These are phyloP conservation scores for Arvicanthis niloticus DNA, from an alignment of 2,113 vertebrate genomes.

Conservation along the genomic window DNA sequence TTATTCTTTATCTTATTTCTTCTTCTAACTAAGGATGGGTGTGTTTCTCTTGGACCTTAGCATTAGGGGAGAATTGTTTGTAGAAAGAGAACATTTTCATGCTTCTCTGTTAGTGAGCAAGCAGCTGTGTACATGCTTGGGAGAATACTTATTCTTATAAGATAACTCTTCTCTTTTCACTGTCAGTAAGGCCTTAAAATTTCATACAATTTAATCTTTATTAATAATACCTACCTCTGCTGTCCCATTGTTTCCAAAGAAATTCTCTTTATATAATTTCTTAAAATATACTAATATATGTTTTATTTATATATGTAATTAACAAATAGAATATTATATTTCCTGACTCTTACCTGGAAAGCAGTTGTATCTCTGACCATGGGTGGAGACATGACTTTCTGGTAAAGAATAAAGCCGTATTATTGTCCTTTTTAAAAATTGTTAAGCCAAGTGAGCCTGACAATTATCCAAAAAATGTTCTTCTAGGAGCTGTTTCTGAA, in stretches of 20 bases:
- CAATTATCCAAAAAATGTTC: neutral
- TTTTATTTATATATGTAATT: neutral
- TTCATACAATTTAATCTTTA: neutral
- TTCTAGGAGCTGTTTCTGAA: neutral
- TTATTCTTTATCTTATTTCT: neutral
- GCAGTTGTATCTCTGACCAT: neutral
- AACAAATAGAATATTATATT: neutral
- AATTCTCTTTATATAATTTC: neutral
- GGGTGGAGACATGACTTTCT: neutral
- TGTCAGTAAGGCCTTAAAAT: neutral
- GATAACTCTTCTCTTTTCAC: neutral
- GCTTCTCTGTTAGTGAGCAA: neutral
- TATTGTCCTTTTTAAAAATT: neutral
- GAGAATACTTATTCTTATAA: neutral
- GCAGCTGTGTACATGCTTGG: neutral
- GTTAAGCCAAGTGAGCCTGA: neutral
- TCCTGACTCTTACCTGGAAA: neutral
- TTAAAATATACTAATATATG: neutral
- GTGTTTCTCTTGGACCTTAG: neutral
- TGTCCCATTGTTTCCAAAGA: neutral
- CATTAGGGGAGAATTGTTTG: neutral
- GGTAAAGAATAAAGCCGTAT: neutral
- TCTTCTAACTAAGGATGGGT: neutral
- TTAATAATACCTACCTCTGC: neutral
- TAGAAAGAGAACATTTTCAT: neutral